phyloP scores from a whole-genome alignment of 2,888 invertebrate genomes.

The Mesochorus sp. region DNA sequence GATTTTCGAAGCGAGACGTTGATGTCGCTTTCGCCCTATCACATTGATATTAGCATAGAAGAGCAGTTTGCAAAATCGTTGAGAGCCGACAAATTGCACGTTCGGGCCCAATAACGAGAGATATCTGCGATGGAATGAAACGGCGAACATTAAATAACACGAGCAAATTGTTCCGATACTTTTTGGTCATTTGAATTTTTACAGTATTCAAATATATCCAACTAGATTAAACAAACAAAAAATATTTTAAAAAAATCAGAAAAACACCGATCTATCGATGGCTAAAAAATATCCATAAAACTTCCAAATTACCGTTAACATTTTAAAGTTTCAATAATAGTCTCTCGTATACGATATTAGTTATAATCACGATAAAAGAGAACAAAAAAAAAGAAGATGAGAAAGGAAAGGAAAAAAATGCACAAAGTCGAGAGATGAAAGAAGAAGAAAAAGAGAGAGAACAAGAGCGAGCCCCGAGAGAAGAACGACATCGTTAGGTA shows the following conservation, averaged over 20 bases:
- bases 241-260: neutral
- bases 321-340: no score
- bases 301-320: no score
- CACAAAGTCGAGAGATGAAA: conserved; percentile 14
- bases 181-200: conserved; percentile 15
- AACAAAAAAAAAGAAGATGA: conserved; percentile 6
- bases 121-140: conserved; percentile 76
- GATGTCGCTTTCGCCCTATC: conserved; percentile 70
- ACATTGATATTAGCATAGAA: conserved; percentile 81
- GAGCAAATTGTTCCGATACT: conserved; percentile 46
- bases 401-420: conserved; percentile 1
- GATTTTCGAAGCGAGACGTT: conserved; percentile 71
- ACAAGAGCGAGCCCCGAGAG: conserved; percentile 44
- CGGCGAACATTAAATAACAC: conserved; percentile 74
- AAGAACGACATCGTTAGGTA: conserved; percentile 58
- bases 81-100: conserved; percentile 75
- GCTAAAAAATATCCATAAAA: no score
- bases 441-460: conserved; percentile 12
- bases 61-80: conserved; percentile 80
- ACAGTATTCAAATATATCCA: neutral
- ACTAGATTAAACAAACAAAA: neutral
- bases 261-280: neutral
- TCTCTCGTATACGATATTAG: no score
- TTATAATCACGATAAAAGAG: neutral
- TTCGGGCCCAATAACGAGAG: conserved; percentile 76